Conservation (phyloP, 2,888 invertebrate genomes). For the Caradrina clavipalpis region DNA sequence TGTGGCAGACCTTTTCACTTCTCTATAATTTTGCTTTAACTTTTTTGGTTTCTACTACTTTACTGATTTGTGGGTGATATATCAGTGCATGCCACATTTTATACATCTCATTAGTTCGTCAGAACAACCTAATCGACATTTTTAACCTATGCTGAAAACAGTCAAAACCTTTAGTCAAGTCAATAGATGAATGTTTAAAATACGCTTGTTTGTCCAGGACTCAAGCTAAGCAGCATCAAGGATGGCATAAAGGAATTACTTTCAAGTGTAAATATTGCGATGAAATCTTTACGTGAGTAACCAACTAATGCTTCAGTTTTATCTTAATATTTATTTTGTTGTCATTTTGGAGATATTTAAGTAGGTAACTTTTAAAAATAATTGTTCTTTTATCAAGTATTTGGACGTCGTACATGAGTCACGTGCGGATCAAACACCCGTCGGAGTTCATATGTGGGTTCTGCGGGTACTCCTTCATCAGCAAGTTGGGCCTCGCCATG, state of each 20-base stretch:
- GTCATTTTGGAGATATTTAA: too few relatives aligned
- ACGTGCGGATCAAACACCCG: constrained; percentile 88
- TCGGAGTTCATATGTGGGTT: constrained; percentile 85
- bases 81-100: background rate
- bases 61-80: background rate
- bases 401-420: constrained; percentile 86
- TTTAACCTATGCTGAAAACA: background rate
- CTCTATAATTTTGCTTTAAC: background rate
- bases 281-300: constrained; percentile 84
- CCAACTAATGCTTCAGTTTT: background rate
- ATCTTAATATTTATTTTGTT: background rate
- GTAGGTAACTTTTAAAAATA: background rate
- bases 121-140: background rate
- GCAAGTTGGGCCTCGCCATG: constrained; percentile 84
- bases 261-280: constrained; percentile 87
- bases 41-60: background rate
- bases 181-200: background rate
- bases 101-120: background rate
- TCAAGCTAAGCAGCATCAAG: constrained; percentile 86
- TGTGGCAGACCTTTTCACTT: constrained; percentile 10
- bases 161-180: constrained; percentile 23
- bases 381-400: constrained; percentile 69
- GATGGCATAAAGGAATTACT: constrained; percentile 87
- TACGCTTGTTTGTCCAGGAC: constrained; percentile 72
- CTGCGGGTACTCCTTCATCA: constrained; percentile 88